Base-by-base conservation (phyloP, 37 sponge, comb jelly and placozoan genomes). In the Geodia barretti region DNA sequence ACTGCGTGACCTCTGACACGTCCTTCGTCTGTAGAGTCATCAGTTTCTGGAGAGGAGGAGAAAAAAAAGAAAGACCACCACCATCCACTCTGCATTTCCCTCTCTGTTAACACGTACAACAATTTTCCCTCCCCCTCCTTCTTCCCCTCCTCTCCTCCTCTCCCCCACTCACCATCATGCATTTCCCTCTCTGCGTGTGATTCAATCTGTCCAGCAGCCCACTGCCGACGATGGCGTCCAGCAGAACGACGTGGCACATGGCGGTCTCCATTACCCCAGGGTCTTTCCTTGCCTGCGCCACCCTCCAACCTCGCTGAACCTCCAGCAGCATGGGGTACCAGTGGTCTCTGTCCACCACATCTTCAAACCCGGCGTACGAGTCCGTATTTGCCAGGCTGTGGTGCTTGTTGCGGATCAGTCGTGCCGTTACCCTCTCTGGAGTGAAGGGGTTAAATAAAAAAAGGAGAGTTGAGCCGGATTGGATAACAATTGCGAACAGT, bases 271-370 rank as follows among this genome's bases (percentile, higher is more conserved):
- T 82, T 0, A 82, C 65, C 41, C 42, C 24, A 25, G 82, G 82
- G 61, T 82, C 82, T 26, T 64, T 82, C 42, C 36, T 20, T 8
- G 61, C 82, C 33, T 39, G 73, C 19, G 79, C 37, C 47, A 72
- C 62, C 33, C 78, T 39, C 86, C 79, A 72, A 0, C 86, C 79
- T 62, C 31, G 20, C 37, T 72, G 79, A 37, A 85, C 31, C 73
- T 85, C 86, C 39, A 64, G 43, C 1, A 85, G 34, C 73, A 85
- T 78, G 54, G 62, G 79, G 33, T 78, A 78, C 79, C 79, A 78
- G 54, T 47, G 39, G 26, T 85, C 86, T 40, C 79, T 78, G 32
- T 79, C 79, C 36, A 28, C n/a, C 35, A 54, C 4, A 1, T 41
- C 37, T 25, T 4, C 62, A 39, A 85, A 85, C 23, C 62, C 64